These are phyloP conservation scores for Poeciliopsis infans DNA, from an alignment of 2,797 vertebrate genomes.

Conservation along the genomic window DNA sequence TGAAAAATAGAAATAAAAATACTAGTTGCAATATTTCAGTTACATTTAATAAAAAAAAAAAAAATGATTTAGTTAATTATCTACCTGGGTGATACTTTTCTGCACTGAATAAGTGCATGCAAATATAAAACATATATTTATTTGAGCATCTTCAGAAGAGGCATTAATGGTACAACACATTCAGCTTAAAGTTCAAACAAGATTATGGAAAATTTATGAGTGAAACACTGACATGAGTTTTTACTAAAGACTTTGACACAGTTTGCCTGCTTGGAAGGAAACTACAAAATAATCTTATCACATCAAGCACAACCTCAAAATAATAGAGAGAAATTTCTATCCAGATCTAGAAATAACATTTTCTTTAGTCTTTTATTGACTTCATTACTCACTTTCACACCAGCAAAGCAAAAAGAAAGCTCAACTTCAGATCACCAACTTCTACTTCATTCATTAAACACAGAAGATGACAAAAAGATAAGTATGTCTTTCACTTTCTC, in stretches of 20 bases:
- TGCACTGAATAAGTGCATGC: background rate
- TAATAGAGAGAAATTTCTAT: background rate
- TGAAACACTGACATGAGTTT: background rate
- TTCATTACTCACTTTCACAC: conserved; percentile 52
- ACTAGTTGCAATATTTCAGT: background rate
- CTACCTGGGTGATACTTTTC: background rate
- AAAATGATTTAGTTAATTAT: background rate
- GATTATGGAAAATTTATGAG: background rate
- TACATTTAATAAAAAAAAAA: background rate
- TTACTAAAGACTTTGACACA: no score
- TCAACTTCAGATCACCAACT: conserved; percentile 35
- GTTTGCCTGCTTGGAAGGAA: no score
- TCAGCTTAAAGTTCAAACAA: background rate
- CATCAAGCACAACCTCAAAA: background rate
- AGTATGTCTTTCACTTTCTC: conserved; percentile 10
- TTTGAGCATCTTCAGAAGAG: background rate
- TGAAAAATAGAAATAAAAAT: background rate
- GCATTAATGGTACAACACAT: background rate
- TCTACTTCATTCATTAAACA: conserved; percentile 50
- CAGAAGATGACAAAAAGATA: background rate
- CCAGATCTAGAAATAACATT: background rate
- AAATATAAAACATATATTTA: background rate
- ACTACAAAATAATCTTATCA: background rate
- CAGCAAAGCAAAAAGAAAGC: conserved; percentile 7
- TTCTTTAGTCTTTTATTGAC: conserved; percentile 10